Percentiles rank a stretch among this genome's conserved stretches.
Evolutionary conservation across 1,140 invertebrate species (phyloP).

Genomic region (Zaprionus ornatus): DNA sequence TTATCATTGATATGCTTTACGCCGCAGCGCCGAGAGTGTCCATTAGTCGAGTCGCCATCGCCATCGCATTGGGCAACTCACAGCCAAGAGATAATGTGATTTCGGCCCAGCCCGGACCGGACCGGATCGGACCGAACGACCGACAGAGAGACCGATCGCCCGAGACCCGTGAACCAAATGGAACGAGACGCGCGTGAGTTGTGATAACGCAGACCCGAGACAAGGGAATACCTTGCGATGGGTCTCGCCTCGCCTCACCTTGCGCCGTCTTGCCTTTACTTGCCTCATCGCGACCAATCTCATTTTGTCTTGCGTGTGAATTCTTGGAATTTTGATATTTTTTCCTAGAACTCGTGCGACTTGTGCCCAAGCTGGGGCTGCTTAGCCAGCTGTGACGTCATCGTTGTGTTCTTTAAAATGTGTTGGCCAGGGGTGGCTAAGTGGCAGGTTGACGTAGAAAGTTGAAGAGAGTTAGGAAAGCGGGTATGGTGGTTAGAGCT

Average conservation of each 20-base stretch:
- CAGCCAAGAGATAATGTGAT: conserved; percentile 70
- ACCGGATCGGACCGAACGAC: background rate
- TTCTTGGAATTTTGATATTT: conserved; percentile 82
- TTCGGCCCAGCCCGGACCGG: conserved; percentile 39
- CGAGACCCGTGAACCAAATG: conserved; percentile 65
- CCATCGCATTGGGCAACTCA: conserved; percentile 63
- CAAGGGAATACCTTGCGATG: conserved; percentile 79
- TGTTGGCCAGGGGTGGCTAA: background rate
- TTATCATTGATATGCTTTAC: conserved; percentile 75
- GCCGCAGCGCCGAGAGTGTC: conserved; percentile 66
- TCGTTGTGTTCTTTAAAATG: background rate
- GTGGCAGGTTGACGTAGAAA: background rate
- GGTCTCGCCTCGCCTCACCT: background rate
- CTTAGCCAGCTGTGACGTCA: conserved; percentile 57
- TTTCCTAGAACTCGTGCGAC: conserved; percentile 76
- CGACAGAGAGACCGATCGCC: background rate
- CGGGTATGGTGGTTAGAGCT: no score
- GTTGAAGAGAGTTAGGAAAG: background rate
- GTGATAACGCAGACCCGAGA: conserved; percentile 68
- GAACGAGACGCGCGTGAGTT: conserved; percentile 79
- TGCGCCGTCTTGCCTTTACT: conserved; percentile 5
- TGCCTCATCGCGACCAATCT: conserved; percentile 49
- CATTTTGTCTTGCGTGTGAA: conserved; percentile 80
- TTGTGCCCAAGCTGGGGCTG: background rate
- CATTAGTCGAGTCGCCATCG: conserved; percentile 76